Evolutionary conservation across 2,888 invertebrate genomes (phyloP).

Genomic region (Artemia sinica): DNA sequence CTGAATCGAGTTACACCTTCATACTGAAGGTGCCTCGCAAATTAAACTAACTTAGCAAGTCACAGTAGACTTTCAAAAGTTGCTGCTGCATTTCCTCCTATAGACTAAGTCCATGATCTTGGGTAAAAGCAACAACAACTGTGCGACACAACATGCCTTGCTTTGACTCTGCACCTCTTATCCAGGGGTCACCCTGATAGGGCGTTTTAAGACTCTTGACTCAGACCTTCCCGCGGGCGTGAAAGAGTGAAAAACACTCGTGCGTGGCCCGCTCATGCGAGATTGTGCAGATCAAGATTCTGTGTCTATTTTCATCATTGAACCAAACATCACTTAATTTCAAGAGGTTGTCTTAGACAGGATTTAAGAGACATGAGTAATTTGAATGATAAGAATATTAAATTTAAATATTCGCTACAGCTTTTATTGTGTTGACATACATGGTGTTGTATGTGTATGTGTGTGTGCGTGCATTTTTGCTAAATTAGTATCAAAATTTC

Average conservation of each 20-base stretch:
- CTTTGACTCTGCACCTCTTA: not conserved
- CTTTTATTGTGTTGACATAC: too few relatives aligned
- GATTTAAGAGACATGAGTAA: too few relatives aligned
- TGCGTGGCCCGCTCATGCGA: conserved; percentile 3
- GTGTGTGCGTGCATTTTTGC: too few relatives aligned
- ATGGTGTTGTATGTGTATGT: too few relatives aligned
- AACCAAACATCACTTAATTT: not conserved
- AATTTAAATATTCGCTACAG: too few relatives aligned
- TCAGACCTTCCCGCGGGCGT: conserved; percentile 11
- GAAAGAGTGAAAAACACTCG: not conserved
- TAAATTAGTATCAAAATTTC: too few relatives aligned
- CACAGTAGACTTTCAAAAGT: conserved; percentile 4
- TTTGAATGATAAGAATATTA: too few relatives aligned
- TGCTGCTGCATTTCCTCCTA: not conserved
- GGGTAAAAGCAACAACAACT: not conserved
- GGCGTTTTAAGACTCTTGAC: not conserved
- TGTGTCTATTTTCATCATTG: not conserved
- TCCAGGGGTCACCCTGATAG: conserved; percentile 8
- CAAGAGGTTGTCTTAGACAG: too few relatives aligned
- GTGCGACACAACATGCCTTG: not conserved
- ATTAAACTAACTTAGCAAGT: conserved; percentile 3
- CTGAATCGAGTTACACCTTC: conserved; percentile 4
- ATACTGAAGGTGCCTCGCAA: not conserved
- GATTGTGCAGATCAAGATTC: not conserved
- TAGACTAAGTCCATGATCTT: not conserved